Conservation (phyloP, 2,888 invertebrate species). For the Helicoverpa assulta region DNA sequence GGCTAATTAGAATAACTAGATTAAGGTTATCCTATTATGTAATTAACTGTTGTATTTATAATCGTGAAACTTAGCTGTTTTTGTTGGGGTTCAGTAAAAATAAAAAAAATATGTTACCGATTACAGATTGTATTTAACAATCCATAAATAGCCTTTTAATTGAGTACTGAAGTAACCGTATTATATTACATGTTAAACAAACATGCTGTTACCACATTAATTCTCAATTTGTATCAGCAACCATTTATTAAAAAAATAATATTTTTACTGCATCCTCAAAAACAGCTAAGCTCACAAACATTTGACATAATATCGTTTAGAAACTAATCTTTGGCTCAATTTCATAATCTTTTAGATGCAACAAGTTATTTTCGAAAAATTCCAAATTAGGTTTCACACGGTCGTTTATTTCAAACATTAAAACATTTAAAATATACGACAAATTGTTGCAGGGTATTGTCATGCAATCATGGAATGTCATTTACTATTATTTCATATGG, state of each 20-base stretch:
- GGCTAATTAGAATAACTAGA: conserved; percentile 68
- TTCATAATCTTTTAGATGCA: conserved; percentile 53
- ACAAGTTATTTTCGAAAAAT: conserved; percentile 34
- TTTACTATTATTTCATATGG: conserved; percentile 36
- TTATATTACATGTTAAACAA: not conserved
- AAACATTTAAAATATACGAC: conserved; percentile 56
- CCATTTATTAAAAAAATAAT: not conserved
- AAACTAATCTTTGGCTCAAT: conserved; percentile 63
- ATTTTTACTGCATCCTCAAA: conserved; percentile 35
- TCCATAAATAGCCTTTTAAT: not conserved
- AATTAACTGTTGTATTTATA: conserved; percentile 56
- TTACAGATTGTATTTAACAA: conserved; percentile 20
- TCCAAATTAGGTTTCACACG: conserved; percentile 24
- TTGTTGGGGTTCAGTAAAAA: conserved; percentile 28
- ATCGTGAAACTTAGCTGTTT: conserved; percentile 26
- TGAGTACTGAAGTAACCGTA: not conserved
- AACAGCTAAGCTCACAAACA: conserved; percentile 32
- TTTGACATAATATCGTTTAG: conserved; percentile 57
- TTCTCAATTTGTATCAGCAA: not conserved
- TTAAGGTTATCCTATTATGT: conserved; percentile 61
- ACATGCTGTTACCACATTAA: not conserved
- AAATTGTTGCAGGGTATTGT: conserved; percentile 75
- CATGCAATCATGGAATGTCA: conserved; percentile 71
- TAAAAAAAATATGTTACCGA: not conserved
- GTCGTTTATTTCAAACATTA: conserved; percentile 40